Evolutionary conservation across 2,113 vertebrate species (phyloP), one percentile per base, ranked within the genome.

Genomic region (Dipodomys stephensi): DNA sequence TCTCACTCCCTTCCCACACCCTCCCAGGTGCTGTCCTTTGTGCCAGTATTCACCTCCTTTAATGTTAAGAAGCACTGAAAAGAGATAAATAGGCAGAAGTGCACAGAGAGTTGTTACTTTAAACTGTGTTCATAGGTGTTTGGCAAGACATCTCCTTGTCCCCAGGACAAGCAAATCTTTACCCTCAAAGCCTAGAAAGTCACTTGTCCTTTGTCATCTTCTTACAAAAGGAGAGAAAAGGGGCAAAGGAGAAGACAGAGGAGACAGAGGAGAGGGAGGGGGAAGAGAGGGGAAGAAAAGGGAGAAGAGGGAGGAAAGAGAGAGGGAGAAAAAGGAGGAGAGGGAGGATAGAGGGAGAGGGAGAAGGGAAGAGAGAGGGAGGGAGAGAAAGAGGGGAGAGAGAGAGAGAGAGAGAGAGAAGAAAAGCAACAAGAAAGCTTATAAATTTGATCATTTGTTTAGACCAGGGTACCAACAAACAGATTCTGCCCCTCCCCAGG

Each of bases 181-280:
- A 67, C 22, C 39, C 25, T 77, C 62, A 65, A 77, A 62, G 68
- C 7, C 64, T 28, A 25, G 20, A 64, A 68, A 82, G 74, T 30
- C 11, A 64, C n/a, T 79, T 44, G 8, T 53, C 28, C 82, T 65
- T 57, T 62, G 27, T 23, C 73, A 72, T 64, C 77, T 46, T 83
- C 77, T 79, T n/a, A 69, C 84, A 94, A 93, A 79, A 13, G 87
- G 22, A 81, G 30, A 81, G n/a, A 72, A 7, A 80, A 93, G 76
- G 49, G 49, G 12, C 9, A 53, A 13, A 53, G 49, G 12, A 13
- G 49, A 2, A 53, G 11, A 13, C 8, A 53, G 49, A 53, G 49
- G 12, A 13, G 12, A 13, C 1, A 13, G 49, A 13, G 49, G 49
- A 53, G 49, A 53, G 49, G 12, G 9, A 53, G 49, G 12, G 12